A percentile compares a stretch with the other conserved stretches of the same genome.
Evolutionary conservation across 2,888 invertebrate species (phyloP).

Genomic region (Melinopterus prodromus): DNA sequence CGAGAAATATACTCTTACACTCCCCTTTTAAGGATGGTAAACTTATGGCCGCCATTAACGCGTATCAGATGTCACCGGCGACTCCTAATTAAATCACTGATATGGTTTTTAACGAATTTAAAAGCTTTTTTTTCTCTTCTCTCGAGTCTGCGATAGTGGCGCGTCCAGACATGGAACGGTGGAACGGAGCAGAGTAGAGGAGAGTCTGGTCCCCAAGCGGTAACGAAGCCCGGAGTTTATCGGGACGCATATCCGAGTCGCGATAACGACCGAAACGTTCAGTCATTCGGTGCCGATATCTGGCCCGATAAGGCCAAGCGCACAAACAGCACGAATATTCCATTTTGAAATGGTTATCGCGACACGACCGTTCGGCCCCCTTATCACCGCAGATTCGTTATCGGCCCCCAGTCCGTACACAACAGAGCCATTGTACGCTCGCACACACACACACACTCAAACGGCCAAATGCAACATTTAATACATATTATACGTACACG

Average conservation of each 20-base stretch:
- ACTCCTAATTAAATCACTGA: not conserved
- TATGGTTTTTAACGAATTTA: conserved; percentile 4
- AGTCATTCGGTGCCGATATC: conserved; percentile 56
- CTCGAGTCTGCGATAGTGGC: not conserved
- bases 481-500: conserved; percentile 22
- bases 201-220: conserved; percentile 8
- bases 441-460: not conserved
- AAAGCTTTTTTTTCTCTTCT: not conserved
- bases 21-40: not conserved
- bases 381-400: conserved; percentile 57
- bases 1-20: not conserved
- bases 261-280: conserved; percentile 43
- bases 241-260: conserved; percentile 37
- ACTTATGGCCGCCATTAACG: not conserved
- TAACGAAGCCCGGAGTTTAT: conserved; percentile 36
- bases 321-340: conserved; percentile 61
- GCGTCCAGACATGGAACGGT: not conserved
- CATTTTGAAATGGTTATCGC: conserved; percentile 61
- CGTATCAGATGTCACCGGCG: conserved; percentile 4
- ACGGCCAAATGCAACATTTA: conserved; percentile 34
- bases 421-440: conserved; percentile 55
- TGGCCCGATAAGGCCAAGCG: conserved; percentile 53
- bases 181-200: not conserved
- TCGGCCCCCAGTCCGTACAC: conserved; percentile 50
- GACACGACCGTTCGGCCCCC: conserved; percentile 55